Evolutionary conservation across 2,888 invertebrate species (phyloP), one percentile per base, ranked within the genome.

Genomic region (Doris montereyensis): DNA sequence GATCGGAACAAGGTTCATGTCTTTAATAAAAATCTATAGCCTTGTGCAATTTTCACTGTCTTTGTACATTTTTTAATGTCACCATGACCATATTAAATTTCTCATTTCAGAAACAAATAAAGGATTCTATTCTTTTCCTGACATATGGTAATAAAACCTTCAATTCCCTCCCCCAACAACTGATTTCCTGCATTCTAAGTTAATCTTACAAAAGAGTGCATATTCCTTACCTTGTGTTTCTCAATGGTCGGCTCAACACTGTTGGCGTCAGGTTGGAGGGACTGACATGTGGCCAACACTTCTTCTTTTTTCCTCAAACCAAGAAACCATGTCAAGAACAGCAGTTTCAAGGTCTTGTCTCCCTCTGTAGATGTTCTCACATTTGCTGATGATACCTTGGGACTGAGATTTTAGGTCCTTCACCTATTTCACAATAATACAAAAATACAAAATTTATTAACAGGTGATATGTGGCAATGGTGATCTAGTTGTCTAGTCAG

Each of bases 311-410:
- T n/a, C 82, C 75, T 88, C 87, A 58, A 90, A 81, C 88, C 87
- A 89, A 4, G 81, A 81, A 24, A 87, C 83, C 2, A 87, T 85
- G 72, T 87, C 85, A 24, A 80, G 83, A 1, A 90, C 82, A 32
- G 86, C 84, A 2, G 81, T 78, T 35, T 88, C 87, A 79, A 90
- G 88, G 77, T 84, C 87, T 32, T 84, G 84, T 32, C 87, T 81
- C 62, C 88, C 86, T 28, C 82, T 84, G 77, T 88, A 85, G 34
- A 88, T 82, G 24, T 95, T 93, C 90, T 97, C 96, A 88, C 97
- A 96, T 87, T 97, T 95, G 89, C 96, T 95, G 52, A 96, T 94
- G 89, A 96, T 96, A 52, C 95, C 95, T 88, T 97, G 97, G 0
- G 97, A 96, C 0, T 95, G 93, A 87, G 96, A 94, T 88, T 96